A percentile compares a stretch with the other conserved stretches of the same genome.
phyloP scores from a whole-genome alignment of 2,888 invertebrate genomes.

The Punctoribates punctum region DNA sequence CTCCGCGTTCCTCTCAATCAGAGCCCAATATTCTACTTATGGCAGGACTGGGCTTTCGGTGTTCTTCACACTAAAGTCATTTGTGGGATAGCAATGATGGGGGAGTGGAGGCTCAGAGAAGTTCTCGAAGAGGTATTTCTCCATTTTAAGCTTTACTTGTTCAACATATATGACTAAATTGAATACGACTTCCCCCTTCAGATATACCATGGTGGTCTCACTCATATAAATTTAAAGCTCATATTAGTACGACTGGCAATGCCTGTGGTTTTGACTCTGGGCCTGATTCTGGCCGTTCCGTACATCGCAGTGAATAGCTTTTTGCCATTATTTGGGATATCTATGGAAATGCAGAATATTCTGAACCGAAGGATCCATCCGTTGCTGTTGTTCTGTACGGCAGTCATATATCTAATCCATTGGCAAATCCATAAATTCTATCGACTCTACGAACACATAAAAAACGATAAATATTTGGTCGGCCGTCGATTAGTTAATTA shows the following conservation, averaged over 20 bases:
- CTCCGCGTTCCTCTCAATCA: conserved; percentile 85
- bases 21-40: conserved; percentile 65
- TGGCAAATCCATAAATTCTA: conserved; percentile 90
- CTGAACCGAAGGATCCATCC: conserved; percentile 85
- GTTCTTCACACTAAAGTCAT: conserved; percentile 96
- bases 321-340: conserved; percentile 56
- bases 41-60: conserved; percentile 91
- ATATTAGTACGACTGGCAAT: conserved; percentile 79
- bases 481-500: conserved; percentile 96
- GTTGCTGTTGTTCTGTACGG: conserved; percentile 69
- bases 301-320: conserved; percentile 76
- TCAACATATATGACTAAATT: not conserved
- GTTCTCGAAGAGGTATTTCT: conserved; percentile 72
- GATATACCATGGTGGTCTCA: conserved; percentile 85
- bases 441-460: conserved; percentile 93
- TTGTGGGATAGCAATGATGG: conserved; percentile 95
- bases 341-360: conserved; percentile 62
- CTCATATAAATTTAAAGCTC: conserved; percentile 84
- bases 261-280: conserved; percentile 82
- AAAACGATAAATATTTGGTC: conserved; percentile 96
- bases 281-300: conserved; percentile 85
- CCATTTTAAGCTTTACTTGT: not conserved
- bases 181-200: conserved; percentile 46
- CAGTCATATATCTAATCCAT: conserved; percentile 66
- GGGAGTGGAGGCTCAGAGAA: conserved; percentile 89